Percentiles rank a stretch among this genome's conserved stretches.
These are phyloP conservation scores for Hafferia zeledoni DNA, from an alignment of 2,797 vertebrate genomes.

Conservation along the genomic window DNA sequence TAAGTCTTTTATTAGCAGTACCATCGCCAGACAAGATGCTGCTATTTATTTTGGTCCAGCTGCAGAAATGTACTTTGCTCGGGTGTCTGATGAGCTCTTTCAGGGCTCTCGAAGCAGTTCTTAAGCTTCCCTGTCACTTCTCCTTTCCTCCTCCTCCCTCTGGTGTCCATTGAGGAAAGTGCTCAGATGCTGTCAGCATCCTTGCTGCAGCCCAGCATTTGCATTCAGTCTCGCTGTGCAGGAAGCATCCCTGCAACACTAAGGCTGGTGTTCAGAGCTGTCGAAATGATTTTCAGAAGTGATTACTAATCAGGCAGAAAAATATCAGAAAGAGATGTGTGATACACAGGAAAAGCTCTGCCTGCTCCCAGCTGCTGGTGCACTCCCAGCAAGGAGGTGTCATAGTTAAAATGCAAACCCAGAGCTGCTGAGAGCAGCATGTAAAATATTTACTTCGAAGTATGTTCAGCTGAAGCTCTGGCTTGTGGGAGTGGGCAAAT, in stretches of 20 bases:
- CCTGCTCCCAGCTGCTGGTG: constrained; percentile 5
- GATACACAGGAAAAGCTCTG: not conserved
- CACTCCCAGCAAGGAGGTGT: not conserved
- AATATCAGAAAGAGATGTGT: constrained; percentile 18
- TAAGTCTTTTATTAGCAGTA: not conserved
- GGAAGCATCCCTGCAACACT: not conserved
- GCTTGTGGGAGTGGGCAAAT: not conserved
- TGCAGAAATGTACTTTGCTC: not conserved
- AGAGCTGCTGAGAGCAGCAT: not conserved
- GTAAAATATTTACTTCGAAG: constrained; percentile 11
- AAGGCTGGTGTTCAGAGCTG: not conserved
- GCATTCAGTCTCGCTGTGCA: not conserved
- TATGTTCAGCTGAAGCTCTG: not conserved
- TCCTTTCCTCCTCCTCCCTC: constrained; percentile 64
- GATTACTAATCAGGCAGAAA: constrained; percentile 66
- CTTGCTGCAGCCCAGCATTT: not conserved
- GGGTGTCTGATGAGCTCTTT: not conserved
- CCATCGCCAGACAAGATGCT: not conserved
- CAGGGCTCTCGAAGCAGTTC: not conserved
- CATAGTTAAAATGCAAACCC: constrained; percentile 47
- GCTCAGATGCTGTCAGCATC: constrained; percentile 1
- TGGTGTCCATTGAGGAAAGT: constrained; percentile 64
- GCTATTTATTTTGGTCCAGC: not conserved
- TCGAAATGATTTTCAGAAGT: constrained; percentile 31
- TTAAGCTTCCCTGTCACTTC: not conserved